Conservation (phyloP, 2,797 vertebrate genomes). For the Florisuga fusca region DNA sequence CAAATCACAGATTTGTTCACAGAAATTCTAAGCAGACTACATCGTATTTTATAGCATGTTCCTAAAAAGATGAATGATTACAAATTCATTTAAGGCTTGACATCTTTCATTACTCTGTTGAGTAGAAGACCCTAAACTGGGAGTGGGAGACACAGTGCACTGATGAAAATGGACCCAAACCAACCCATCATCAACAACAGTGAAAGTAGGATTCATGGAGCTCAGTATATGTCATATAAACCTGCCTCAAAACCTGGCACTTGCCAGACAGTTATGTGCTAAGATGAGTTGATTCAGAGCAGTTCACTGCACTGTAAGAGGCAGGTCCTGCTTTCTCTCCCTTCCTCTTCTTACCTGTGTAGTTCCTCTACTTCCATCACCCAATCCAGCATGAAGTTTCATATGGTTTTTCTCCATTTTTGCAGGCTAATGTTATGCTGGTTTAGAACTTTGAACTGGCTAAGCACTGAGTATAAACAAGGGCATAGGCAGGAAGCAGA, state of each 20-base stretch:
- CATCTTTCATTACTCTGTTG: neutral
- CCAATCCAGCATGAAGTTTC: neutral
- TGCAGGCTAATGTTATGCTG: neutral
- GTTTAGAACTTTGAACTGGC: neutral
- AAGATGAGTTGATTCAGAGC: neutral
- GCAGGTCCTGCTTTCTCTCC: neutral
- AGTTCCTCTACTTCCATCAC: neutral
- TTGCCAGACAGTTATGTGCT: neutral
- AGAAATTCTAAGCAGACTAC: neutral
- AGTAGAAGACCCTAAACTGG: neutral
- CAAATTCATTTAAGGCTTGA: neutral
- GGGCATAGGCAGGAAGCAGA: neutral
- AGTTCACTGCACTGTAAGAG: neutral
- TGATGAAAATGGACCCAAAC: neutral
- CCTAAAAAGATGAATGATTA: neutral
- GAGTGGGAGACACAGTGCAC: neutral
- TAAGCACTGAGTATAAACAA: neutral
- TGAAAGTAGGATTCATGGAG: neutral
- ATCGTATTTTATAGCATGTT: neutral
- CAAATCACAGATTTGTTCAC: neutral
- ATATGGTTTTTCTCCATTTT: neutral
- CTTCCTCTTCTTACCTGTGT: neutral
- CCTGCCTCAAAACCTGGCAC: neutral
- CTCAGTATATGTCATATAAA: neutral
- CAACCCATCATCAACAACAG: neutral